Evolutionary conservation across 2,888 invertebrate genomes (phyloP).

Genomic region (Crocallis elinguaria): DNA sequence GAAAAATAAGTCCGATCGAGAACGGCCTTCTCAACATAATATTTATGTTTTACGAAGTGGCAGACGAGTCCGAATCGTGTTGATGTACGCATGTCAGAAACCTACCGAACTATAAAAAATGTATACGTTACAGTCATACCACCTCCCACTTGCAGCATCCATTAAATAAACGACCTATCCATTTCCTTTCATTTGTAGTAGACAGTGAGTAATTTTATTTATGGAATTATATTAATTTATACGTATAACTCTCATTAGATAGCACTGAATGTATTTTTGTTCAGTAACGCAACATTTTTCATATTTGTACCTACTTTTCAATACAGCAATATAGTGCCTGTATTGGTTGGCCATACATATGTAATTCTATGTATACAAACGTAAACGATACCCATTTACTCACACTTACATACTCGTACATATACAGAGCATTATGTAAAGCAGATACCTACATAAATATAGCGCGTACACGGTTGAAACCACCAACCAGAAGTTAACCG

Average conservation of each 20-base stretch:
- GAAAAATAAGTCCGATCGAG: constrained; percentile 82
- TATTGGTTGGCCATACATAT: too few species aligned
- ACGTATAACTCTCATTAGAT: neutral
- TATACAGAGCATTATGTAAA: neutral
- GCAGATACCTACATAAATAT: neutral
- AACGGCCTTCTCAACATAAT: constrained; percentile 81
- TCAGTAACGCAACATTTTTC: too few species aligned
- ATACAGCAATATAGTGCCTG: too few species aligned
- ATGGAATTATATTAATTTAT: neutral
- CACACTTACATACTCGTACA: too few species aligned
- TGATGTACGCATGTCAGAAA: constrained; percentile 74
- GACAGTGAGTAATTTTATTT: constrained; percentile 44
- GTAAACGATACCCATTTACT: too few species aligned
- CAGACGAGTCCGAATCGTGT: constrained; percentile 61
- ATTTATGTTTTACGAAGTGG: constrained; percentile 83
- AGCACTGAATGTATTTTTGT: neutral
- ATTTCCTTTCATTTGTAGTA: constrained; percentile 51
- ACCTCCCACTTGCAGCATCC: constrained; percentile 49
- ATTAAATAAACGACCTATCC: constrained; percentile 53
- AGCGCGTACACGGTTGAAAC: neutral
- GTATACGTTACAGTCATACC: constrained; percentile 53
- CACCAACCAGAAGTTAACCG: constrained; percentile 16
- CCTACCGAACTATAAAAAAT: constrained; percentile 52
- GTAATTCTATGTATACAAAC: too few species aligned
- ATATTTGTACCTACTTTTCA: too few species aligned